Percentiles rank a stretch among this genome's conserved stretches.
These are phyloP conservation scores for Bothrops alternatus DNA, from an alignment of 2,797 vertebrate genomes.

Conservation along the genomic window DNA sequence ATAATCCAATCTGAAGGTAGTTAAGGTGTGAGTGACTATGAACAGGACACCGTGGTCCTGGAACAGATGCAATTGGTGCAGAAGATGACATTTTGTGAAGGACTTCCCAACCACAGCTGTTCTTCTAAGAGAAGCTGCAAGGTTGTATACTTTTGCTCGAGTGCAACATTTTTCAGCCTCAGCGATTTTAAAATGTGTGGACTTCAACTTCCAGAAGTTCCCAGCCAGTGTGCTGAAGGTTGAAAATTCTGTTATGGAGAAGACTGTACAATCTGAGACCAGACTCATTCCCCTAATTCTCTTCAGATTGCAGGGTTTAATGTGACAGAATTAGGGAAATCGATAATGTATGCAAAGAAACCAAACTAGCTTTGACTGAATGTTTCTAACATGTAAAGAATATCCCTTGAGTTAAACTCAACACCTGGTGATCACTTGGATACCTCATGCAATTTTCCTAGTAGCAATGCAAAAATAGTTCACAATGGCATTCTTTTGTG, in stretches of 20 bases:
- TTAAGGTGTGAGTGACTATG: background rate
- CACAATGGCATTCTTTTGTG: background rate
- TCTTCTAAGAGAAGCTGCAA: background rate
- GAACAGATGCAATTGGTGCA: background rate
- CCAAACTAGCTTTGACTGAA: background rate
- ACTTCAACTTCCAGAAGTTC: background rate
- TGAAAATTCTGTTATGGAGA: background rate
- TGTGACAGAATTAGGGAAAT: background rate
- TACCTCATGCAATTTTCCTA: background rate
- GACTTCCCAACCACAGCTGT: background rate
- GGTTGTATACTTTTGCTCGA: background rate
- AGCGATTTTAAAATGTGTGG: background rate
- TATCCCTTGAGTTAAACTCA: background rate
- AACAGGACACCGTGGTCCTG: background rate
- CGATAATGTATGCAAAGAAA: background rate
- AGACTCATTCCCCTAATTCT: background rate
- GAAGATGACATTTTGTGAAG: background rate
- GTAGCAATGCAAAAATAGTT: background rate
- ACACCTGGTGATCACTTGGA: background rate
- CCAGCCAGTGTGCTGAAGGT: background rate
- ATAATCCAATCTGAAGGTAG: background rate
- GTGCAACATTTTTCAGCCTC: background rate
- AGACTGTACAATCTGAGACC: background rate
- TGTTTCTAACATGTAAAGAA: background rate
- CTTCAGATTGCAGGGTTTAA: background rate